A percentile compares a stretch with the other conserved stretches of the same genome.
Evolutionary conservation across 2,888 invertebrate species (phyloP).

Genomic region (Pristionchus entomophagus): DNA sequence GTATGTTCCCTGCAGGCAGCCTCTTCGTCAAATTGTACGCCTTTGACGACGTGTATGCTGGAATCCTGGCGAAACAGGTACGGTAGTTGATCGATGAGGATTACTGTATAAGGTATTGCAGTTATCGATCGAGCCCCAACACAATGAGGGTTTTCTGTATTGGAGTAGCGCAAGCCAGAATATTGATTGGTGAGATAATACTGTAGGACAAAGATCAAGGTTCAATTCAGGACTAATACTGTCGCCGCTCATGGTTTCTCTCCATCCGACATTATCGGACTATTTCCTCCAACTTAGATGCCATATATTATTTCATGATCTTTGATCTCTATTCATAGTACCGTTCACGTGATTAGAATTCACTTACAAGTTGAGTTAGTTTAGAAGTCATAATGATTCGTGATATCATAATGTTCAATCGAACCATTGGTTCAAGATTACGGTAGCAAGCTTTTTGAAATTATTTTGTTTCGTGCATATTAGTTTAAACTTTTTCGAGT

Average conservation of each 20-base stretch:
- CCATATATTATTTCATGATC: not conserved
- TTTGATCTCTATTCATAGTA: not conserved
- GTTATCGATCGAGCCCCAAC: conserved; percentile 46
- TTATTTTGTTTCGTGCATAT: too few species aligned
- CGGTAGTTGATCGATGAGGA: not conserved
- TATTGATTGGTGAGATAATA: conserved; percentile 36
- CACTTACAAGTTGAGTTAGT: not conserved
- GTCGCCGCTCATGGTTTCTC: conserved; percentile 35
- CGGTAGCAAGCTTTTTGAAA: too few species aligned
- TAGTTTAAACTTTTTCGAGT: too few species aligned
- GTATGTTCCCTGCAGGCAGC: conserved; percentile 8
- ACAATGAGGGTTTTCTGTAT: conserved; percentile 59
- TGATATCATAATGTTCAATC: not conserved
- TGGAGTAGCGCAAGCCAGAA: conserved; percentile 49
- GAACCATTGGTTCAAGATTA: not conserved
- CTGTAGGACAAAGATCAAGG: not conserved
- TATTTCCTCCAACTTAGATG: not conserved
- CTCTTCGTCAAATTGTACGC: conserved; percentile 58
- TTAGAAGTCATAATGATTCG: not conserved
- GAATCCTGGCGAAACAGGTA: conserved; percentile 56
- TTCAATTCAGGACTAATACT: not conserved
- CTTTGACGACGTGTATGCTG: conserved; percentile 72
- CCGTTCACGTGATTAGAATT: not conserved
- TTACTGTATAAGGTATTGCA: not conserved
- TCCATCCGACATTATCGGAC: not conserved